phyloP scores from a whole-genome alignment of 2,797 vertebrate species.

The Saxicola maurus region DNA sequence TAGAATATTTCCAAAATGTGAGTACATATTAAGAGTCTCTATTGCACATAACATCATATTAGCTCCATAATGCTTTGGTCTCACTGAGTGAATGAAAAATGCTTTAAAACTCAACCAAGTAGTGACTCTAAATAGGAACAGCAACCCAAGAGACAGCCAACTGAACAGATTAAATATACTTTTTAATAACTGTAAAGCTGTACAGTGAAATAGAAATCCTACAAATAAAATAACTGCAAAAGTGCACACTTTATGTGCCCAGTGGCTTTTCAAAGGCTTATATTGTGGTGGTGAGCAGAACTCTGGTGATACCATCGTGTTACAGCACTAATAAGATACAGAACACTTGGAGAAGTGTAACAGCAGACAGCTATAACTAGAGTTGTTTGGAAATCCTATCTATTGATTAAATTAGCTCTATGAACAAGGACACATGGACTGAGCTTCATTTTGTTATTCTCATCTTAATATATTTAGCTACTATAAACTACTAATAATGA shows the following conservation, averaged over 20 bases:
- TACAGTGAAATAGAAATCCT: constrained; percentile 3
- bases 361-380: background rate
- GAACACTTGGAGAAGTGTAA: background rate
- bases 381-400: background rate
- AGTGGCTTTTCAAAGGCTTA: background rate
- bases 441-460: background rate
- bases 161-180: background rate
- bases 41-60: background rate
- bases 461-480: background rate
- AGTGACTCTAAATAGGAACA: constrained; percentile 3
- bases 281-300: background rate
- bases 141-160: background rate
- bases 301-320: background rate
- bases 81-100: constrained; percentile 3
- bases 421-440: background rate
- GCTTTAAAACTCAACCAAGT: constrained; percentile 29
- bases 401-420: background rate
- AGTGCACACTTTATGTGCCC: background rate
- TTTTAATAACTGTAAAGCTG: constrained; percentile 5
- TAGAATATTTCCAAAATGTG: background rate
- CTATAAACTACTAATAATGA: background rate
- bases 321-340: background rate
- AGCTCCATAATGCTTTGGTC: background rate
- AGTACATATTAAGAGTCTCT: background rate
- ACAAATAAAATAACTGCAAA: background rate